These are phyloP conservation scores for Scaptodrosophila lebanonensis DNA, from an alignment of 1,140 invertebrate genomes.

Conservation along the genomic window DNA sequence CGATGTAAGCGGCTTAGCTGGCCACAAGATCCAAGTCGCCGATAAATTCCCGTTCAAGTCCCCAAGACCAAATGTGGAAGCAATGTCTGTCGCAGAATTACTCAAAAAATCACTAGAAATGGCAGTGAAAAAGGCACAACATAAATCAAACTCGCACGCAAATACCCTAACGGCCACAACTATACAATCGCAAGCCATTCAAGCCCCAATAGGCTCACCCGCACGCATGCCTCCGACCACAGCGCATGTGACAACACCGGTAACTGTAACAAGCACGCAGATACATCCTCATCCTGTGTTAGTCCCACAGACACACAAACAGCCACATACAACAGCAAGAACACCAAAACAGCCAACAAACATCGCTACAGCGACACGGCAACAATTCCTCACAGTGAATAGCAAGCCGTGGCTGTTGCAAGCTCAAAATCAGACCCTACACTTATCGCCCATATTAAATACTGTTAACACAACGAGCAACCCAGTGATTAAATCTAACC, in stretches of 20 bases:
- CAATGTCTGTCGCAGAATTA: constrained; percentile 1
- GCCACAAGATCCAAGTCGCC: constrained; percentile 15
- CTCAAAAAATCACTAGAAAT: constrained; percentile 15
- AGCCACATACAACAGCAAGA: constrained; percentile 1
- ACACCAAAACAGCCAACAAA: constrained; percentile 19
- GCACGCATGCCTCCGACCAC: background rate
- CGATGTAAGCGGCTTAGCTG: constrained; percentile 29
- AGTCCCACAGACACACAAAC: background rate
- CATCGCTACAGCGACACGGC: too few species aligned
- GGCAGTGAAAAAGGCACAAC: background rate
- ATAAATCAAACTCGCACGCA: constrained; percentile 40
- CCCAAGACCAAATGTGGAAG: constrained; percentile 6
- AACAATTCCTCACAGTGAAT: constrained; percentile 52
- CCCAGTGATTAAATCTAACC: constrained; percentile 52
- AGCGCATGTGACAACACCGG: background rate
- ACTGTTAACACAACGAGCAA: constrained; percentile 10
- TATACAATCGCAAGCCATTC: too few species aligned
- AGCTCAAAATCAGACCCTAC: constrained; percentile 44
- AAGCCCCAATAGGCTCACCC: too few species aligned
- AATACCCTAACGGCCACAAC: constrained; percentile 2
- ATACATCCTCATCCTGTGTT: background rate
- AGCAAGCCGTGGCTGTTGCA: constrained; percentile 45
- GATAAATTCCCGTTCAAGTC: constrained; percentile 18
- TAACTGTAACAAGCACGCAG: constrained; percentile 3
- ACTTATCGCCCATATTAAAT: constrained; percentile 26